Evolutionary conservation across 2,797 vertebrate species (phyloP), one percentile per base, ranked within the genome.

Genomic region (Hypotaenidia philippensis): DNA sequence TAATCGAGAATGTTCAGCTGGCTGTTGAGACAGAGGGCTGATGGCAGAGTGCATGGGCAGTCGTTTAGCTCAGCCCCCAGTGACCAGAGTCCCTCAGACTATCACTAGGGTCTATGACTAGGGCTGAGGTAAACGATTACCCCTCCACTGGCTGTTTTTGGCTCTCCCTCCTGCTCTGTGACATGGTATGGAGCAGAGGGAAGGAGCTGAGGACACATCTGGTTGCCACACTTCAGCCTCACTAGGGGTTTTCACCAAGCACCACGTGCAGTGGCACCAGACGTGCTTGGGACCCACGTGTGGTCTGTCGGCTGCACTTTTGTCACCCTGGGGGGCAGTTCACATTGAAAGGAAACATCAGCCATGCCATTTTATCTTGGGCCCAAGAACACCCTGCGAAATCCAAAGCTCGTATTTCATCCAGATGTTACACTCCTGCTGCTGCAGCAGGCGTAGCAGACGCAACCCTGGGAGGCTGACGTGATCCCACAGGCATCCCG

Each of bases 361-460:
- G 65, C 81, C 8, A 1, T 69, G 78, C 75, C 32, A 19, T 90
- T 92, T 91, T 63, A 89, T 89, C 81, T 38, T 38, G 20, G 40
- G 65, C 69, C 78, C 6, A 3, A 85, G 77, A 82, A 84, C 0
- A 0, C 41, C 29, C 61, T 7, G 1, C 22, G 40, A 56, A 89
- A 94, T 71, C 53, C 19, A 6, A 87, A 78, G 45, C 65, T 89
- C 86, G 41, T 1, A 0, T 92, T 94, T 88, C 83, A 86, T 81
- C 75, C 94, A 94, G 88, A 94, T 45, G 64, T 31, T 7, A 50
- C 27, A 66, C 69, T 77, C 52, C 53, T 29, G 70, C 69, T 77
- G 88, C 27, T 40, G 34, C 15, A 21, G 59, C 68, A 63, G 71
- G 61, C 5, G 0, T 12, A 65, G 75, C 0, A 1, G 63, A 55